phyloP scores from a whole-genome alignment of 2,888 invertebrate genomes.

The Dyspetes luteomarginatus region DNA sequence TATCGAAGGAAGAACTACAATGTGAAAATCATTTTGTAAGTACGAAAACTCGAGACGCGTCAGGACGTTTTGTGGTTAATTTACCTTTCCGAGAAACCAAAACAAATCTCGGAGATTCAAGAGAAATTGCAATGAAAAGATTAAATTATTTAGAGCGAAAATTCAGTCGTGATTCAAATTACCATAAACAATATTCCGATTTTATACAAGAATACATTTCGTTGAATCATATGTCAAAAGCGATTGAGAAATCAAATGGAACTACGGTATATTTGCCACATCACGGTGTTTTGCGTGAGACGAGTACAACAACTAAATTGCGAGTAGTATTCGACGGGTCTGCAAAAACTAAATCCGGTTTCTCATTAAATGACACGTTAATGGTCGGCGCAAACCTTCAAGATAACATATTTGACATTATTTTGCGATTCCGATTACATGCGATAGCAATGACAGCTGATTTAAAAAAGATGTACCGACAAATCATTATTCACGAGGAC shows the following conservation, averaged over 20 bases:
- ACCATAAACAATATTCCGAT: not conserved
- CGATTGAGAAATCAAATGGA: not conserved
- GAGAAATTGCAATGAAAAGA: conserved; percentile 1
- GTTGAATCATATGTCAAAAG: conserved; percentile 41
- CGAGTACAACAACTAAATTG: conserved; percentile 67
- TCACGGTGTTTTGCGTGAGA: conserved; percentile 22
- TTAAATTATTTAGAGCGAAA: conserved; percentile 10
- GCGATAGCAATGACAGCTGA: conserved; percentile 69
- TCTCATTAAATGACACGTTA: conserved; percentile 67
- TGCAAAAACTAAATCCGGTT: conserved; percentile 26
- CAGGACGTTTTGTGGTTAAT: conserved; percentile 21
- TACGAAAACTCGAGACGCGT: not conserved
- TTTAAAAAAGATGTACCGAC: conserved; percentile 73
- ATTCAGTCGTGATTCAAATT: not conserved
- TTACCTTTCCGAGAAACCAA: not conserved
- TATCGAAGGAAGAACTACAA: conserved; percentile 1
- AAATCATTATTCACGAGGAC: conserved; percentile 41
- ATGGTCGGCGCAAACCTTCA: conserved; percentile 69
- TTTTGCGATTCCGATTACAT: conserved; percentile 68
- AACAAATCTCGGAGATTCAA: not conserved
- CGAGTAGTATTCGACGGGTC: conserved; percentile 75
- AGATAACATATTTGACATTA: conserved; percentile 59
- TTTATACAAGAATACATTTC: conserved; percentile 36
- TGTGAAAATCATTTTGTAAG: conserved; percentile 17
- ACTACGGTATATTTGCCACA: conserved; percentile 23